Base-by-base conservation (phyloP, 92 coral and sea anemone species). In the Parazoanthus atlanticus region DNA sequence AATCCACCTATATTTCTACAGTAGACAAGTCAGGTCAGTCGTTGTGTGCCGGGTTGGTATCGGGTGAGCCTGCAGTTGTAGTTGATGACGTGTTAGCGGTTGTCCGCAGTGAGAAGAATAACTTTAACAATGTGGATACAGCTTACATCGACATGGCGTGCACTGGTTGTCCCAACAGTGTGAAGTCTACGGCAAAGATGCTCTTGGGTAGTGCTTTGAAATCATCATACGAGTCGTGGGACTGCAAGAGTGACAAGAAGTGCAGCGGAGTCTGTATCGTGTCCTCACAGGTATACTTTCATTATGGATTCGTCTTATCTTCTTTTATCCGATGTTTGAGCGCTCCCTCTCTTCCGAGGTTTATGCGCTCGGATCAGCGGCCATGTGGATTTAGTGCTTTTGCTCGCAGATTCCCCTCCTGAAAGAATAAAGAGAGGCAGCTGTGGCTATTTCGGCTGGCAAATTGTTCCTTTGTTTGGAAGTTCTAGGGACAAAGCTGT, bases 251-350 rank as follows among this genome's bases (percentile, higher is more conserved):
- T 32, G 93, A 89, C 21, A 78, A 82, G 32, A 41, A 82, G 43
- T 95, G 98, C 82, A 90, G 94, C 80, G 96, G 98, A 33, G 93
- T 92, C 10, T 95, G 98, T 33, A 21, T 95, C 28, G 91, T 91
- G 31, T 76, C 96, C 15, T 86, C 92, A 11, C 94, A 93, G 96
- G 96, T 93, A 83, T 19, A 79, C 29, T 76, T 40, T 17, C 10
- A 26, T 33, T 15, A 11, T 8, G 49, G 49, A 8, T 46, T 46
- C 12, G 38, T 36, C 2, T 36, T n/a, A n/a, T n/a, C n/a, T n/a
- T n/a, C n/a, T n/a, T n/a, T n/a, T n/a, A n/a, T 40, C 6, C 43
- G 4, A 40, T 40, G 43, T 40, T 40, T 46, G 49, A 46, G 49
- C 12, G 1, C 49, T 46, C 12, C 49, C 49, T 46, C 49, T 8